These are phyloP conservation scores for Cataglyphis rosenhaueri DNA, from an alignment of 2,888 invertebrate species.

Conservation along the genomic window DNA sequence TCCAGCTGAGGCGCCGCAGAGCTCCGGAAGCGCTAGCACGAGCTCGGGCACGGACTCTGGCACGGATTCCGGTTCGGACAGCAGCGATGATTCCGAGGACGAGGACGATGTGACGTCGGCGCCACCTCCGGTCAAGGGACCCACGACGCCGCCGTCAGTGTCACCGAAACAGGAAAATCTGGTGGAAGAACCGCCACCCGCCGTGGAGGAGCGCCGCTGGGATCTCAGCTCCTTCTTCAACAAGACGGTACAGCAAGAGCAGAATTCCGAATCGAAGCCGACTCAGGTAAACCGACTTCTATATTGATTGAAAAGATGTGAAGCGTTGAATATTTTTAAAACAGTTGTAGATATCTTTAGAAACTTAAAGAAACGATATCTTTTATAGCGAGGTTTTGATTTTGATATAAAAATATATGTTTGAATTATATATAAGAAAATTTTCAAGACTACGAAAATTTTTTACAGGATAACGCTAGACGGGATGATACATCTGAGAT, in stretches of 20 bases:
- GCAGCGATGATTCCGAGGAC: conserved; percentile 87
- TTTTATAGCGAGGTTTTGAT: background rate
- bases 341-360: background rate
- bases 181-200: conserved; percentile 78
- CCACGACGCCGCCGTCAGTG: conserved; percentile 80
- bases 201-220: conserved; percentile 86
- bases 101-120: conserved; percentile 75
- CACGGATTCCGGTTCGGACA: conserved; percentile 88
- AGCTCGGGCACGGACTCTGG: conserved; percentile 87
- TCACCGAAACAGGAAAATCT: conserved; percentile 77
- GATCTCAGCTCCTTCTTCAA: conserved; percentile 84
- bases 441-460: background rate
- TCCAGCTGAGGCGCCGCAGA: conserved; percentile 86
- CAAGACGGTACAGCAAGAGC: conserved; percentile 77
- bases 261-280: conserved; percentile 77
- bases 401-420: background rate
- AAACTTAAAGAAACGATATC: background rate
- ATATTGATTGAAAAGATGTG: background rate
- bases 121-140: conserved; percentile 82
- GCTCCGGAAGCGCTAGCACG: conserved; percentile 87
- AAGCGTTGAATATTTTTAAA: background rate
- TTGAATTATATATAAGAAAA: background rate
- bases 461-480: conserved; percentile 71
- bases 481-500: conserved; percentile 79
- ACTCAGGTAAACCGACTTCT: conserved; percentile 68